Evolutionary conservation across 2,888 invertebrate species (phyloP), one percentile per base, ranked within the genome.

Genomic region (Drosophila neotestacea): DNA sequence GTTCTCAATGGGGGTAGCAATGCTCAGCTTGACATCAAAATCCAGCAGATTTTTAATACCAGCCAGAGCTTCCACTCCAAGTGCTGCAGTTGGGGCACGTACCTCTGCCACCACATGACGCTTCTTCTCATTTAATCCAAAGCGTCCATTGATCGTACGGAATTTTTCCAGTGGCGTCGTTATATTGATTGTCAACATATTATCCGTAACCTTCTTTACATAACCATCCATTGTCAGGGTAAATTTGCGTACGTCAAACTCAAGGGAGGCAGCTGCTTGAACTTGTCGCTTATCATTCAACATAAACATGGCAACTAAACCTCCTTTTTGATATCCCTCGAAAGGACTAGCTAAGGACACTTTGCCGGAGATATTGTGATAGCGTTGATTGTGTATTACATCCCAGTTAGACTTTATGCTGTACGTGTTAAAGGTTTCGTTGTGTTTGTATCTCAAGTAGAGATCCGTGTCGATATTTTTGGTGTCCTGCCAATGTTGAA

Each of bases 61-160:
- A 9, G 95, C 94, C 0, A 96, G 92, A 0, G 95, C 92, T 92
- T 97, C 97, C 30, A 94, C 91, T 74, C 97, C 97, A 0, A 96
- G 91, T 5, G 95, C 95, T n/a, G 95, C 94, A 27, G 94, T 94
- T 0, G 96, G 95, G 0, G 95, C 95, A 47, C 94, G 94, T 0
- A 97, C 92, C 93, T 96, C 95, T 0, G 96, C 96, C 0, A 96
- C 96, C 0, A 96, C 92, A 90, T 96, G 96, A 50, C 94, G 93
- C 55, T 95, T 94, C 5, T 94, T 93, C 75, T 96, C 96, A 2
- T 95, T 95, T 62, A 96, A 94, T 0, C 96, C 96, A 80, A 96
- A 95, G 3, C 95, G 93, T 0, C 95, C 96, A 0, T 94, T 94
- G 22, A 96, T 93, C 11, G 94, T 94, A 0, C 94, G 93, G 82